These are phyloP conservation scores for Enteromius thamalakanensis DNA, from an alignment of 2,797 vertebrate genomes.

Conservation along the genomic window DNA sequence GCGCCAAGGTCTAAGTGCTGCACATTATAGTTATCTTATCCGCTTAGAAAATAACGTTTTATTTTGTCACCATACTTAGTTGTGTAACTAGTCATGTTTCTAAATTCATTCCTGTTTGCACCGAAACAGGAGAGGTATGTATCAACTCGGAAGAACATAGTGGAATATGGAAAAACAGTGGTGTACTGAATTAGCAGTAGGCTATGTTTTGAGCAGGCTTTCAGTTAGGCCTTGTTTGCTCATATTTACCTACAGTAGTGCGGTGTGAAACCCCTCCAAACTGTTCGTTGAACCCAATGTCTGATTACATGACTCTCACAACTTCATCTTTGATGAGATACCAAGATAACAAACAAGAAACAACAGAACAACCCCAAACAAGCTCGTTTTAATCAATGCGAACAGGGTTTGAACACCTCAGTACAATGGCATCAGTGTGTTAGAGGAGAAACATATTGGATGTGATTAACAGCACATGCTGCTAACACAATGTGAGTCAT, in stretches of 20 bases:
- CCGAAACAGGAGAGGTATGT: too few relatives aligned
- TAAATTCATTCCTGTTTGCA: too few relatives aligned
- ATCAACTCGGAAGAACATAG: too few relatives aligned
- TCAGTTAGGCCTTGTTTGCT: neutral
- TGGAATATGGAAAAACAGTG: too few relatives aligned
- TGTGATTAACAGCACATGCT: slow-evolving; percentile 51
- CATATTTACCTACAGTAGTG: neutral
- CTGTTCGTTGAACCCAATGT: neutral
- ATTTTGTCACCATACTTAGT: too few relatives aligned
- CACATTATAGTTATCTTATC: too few relatives aligned
- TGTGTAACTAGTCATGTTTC: too few relatives aligned
- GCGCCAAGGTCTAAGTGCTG: too few relatives aligned
- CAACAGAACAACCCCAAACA: neutral
- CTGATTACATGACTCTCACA: neutral
- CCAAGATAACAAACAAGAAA: slow-evolving; percentile 23
- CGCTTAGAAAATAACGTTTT: too few relatives aligned
- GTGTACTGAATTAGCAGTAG: neutral
- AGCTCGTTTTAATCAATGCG: slow-evolving; percentile 14
- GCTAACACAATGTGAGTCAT: slow-evolving; percentile 47
- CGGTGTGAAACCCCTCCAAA: neutral
- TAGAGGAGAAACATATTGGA: slow-evolving; percentile 20
- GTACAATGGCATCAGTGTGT: slow-evolving; percentile 41
- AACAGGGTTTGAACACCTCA: slow-evolving; percentile 40
- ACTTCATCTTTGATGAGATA: slow-evolving; percentile 18
- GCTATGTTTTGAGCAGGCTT: neutral